phyloP scores from a whole-genome alignment of 2,797 vertebrate species.

The Mus minutoides region DNA sequence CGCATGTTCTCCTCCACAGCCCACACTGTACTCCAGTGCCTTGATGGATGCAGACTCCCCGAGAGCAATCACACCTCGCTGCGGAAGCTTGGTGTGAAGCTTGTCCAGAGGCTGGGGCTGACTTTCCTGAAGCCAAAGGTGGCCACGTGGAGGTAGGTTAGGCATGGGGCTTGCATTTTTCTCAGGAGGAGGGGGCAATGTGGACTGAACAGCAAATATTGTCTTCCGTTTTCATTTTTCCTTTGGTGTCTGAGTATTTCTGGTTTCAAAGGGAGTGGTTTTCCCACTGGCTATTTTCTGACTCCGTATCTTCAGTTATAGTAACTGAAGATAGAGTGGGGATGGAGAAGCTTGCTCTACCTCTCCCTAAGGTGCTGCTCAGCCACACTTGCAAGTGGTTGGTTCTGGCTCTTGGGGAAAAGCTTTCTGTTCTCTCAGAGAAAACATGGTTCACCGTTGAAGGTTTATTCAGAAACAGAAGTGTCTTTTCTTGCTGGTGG shows the following conservation, averaged over 20 bases:
- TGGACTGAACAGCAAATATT: not conserved
- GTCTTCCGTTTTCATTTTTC: not conserved
- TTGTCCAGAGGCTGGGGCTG: constrained; percentile 95
- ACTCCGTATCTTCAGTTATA: not conserved
- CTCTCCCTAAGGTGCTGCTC: accelerated
- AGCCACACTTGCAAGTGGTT: not conserved
- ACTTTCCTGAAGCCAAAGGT: constrained; percentile 96
- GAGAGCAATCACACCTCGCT: constrained; percentile 93
- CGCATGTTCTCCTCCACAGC: constrained; percentile 85
- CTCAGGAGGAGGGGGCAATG: not conserved
- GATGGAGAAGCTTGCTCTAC: not conserved
- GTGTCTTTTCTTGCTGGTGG: not conserved
- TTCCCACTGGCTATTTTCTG: not conserved
- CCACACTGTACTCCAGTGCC: constrained; percentile 90
- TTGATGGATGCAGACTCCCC: constrained; percentile 91
- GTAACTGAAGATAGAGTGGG: not conserved
- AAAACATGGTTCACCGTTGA: not conserved
- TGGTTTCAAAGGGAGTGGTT: not conserved
- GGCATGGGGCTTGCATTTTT: accelerated
- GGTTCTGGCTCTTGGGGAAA: not conserved
- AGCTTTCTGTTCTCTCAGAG: not conserved
- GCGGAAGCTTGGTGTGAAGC: constrained; percentile 94
- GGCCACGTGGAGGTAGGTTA: constrained; percentile 94
- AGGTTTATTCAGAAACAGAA: not conserved
- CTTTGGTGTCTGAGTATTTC: not conserved